Conservation (phyloP, 2,888 invertebrate genomes). For the Tachystola acroxantha region DNA sequence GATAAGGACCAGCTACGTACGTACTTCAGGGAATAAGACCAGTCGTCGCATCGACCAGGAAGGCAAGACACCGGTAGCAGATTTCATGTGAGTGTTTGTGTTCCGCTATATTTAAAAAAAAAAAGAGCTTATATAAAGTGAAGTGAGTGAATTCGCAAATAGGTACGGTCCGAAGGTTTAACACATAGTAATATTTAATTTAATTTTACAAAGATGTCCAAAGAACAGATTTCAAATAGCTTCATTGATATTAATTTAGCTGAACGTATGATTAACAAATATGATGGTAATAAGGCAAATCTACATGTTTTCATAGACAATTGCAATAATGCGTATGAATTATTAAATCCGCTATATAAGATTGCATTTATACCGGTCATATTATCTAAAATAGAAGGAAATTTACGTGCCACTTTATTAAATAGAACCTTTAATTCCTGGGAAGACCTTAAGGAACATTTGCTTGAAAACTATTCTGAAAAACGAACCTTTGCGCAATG, state of each 20-base stretch:
- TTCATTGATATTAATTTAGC: not conserved
- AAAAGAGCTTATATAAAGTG: no score
- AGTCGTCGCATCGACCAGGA: no score
- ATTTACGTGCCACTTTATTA: slow-evolving; percentile 8
- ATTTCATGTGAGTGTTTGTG: no score
- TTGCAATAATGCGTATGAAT: slow-evolving; percentile 9
- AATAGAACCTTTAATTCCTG: slow-evolving; percentile 5
- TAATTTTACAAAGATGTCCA: no score
- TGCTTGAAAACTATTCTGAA: slow-evolving; percentile 10
- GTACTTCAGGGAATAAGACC: no score
- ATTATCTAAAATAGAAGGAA: slow-evolving; percentile 11
- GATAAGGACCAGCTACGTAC: no score
- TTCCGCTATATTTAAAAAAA: no score
- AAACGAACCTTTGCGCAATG: slow-evolving; percentile 8
- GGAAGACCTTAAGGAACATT: slow-evolving; percentile 6
- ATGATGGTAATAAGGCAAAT: slow-evolving; percentile 9
- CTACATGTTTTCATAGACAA: slow-evolving; percentile 13
- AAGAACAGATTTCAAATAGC: no score
- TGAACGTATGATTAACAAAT: slow-evolving; percentile 8
- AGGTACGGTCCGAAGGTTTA: no score
- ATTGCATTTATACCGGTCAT: slow-evolving; percentile 8
- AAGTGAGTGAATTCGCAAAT: no score
- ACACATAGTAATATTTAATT: no score
- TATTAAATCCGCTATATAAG: slow-evolving; percentile 8
- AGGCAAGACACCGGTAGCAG: no score